Base-by-base conservation (phyloP, 2,113 vertebrate species). In the Anolis sagrei region DNA sequence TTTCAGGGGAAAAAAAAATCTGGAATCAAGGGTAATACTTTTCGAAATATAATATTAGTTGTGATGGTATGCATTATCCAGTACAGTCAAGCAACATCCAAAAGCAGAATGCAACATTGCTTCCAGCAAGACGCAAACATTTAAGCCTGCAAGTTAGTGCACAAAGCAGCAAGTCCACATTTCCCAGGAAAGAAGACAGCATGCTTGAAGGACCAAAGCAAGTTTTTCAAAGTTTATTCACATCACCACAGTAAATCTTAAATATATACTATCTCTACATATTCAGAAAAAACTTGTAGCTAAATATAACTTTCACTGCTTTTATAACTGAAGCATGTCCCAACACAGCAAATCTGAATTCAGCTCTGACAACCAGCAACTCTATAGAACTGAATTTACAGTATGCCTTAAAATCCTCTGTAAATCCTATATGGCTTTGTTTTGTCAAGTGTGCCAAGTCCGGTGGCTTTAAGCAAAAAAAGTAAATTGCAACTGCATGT, bases 201-300 rank as follows among this genome's bases (percentile, higher is more conserved):
- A 54, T 25, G 39, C 79, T 76, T 81, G 18, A 82, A 86, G 79
- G 82, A 84, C 82, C 82, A 76, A 84, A 66, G 9, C 25, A 62
- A n/a, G 61, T 51, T 76, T 76, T 84, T 10, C 27, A 64, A 84
- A 61, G 19, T 51, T 54, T 34, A 25, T 14, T 83, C 8, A 74
- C 25, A 27, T 39, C 70, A 74, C 21, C n/a, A 44, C 16, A n/a
- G 27, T 8, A 74, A 44, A n/a, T 75, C 61, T 70, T 18, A 72
- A 8, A 66, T 14, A 76, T 29, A 32, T 68, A 49, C 4, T 44
- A 44, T 76, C 11, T 51, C 44, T 23, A 78, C 76, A 78, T 49
- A 48, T 69, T 48, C 29, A 49, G 62, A 7, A n/a, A 83, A 32
- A 83, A 32, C 27, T 32, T 5, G 66, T 32, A 27, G 73, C 58